Percentiles rank a stretch among this genome's conserved stretches.
Evolutionary conservation across 1,140 invertebrate genomes (phyloP).

Genomic region (Caligus rogercresseyi): DNA sequence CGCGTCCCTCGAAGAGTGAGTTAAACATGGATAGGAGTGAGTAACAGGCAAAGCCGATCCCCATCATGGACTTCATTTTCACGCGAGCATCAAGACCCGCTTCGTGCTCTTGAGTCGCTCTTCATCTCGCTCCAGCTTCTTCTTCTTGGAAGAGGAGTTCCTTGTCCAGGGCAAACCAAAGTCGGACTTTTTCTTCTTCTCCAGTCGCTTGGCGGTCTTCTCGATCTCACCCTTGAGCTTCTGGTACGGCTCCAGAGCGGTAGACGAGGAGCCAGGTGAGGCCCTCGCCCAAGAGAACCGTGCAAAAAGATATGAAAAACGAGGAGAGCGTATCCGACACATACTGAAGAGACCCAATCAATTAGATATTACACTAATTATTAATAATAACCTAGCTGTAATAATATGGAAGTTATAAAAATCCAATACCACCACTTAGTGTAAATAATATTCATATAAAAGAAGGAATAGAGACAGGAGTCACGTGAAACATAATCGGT

Average conservation of each 20-base stretch:
- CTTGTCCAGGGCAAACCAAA: conserved; percentile 57
- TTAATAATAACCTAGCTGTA: too few relatives aligned
- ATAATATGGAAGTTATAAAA: too few relatives aligned
- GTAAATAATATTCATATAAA: too few relatives aligned
- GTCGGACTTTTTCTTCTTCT: conserved; percentile 87
- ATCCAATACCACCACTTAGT: too few relatives aligned
- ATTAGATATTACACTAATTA: too few relatives aligned
- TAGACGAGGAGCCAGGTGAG: conserved; percentile 97
- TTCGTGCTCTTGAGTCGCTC: conserved; percentile 95
- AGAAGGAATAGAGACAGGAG: too few relatives aligned
- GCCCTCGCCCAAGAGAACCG: conserved; percentile 82
- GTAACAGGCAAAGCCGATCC: conserved; percentile 83
- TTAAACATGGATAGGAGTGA: conserved; percentile 96
- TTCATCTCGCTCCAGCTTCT: conserved; percentile 94
- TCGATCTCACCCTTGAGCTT: conserved; percentile 87
- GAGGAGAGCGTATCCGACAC: too few relatives aligned
- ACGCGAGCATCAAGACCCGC: conserved; percentile 87
- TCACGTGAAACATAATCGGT: too few relatives aligned
- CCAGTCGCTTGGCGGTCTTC: conserved; percentile 87
- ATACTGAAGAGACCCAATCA: too few relatives aligned
- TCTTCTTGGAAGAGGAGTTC: conserved; percentile 86
- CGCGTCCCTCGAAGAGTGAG: conserved; percentile 94
- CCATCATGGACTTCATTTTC: conserved; percentile 99
- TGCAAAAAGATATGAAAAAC: too few relatives aligned
- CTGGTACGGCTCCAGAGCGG: conserved; percentile 92